A percentile compares a stretch with the other conserved stretches of the same genome.
Evolutionary conservation across 2,888 invertebrate genomes (phyloP).

Genomic region (Hesperia comma): DNA sequence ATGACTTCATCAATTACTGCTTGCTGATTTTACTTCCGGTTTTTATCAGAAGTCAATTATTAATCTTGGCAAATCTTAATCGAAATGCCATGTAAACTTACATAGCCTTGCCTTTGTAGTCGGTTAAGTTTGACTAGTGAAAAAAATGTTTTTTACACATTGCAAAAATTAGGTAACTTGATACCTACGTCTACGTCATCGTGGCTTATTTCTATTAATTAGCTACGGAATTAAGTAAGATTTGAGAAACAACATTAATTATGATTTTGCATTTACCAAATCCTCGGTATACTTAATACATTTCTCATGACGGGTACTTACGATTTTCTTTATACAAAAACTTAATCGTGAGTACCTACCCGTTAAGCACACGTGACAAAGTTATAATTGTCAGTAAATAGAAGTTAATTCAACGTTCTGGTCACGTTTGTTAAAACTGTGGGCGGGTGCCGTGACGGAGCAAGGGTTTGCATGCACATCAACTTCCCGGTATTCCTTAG

Average conservation of each 20-base stretch:
- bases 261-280: too few relatives aligned
- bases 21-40: constrained; percentile 22
- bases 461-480: constrained; percentile 29
- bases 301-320: too few relatives aligned
- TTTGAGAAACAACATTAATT: too few relatives aligned
- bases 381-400: neutral
- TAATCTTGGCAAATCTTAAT: constrained; percentile 30
- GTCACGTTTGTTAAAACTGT: constrained; percentile 25
- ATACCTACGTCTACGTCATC: too few relatives aligned
- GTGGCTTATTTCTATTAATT: neutral
- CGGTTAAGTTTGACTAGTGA: neutral
- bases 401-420: constrained; percentile 6
- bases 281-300: too few relatives aligned
- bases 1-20: constrained; percentile 23
- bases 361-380: too few relatives aligned
- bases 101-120: constrained; percentile 1
- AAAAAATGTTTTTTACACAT: constrained; percentile 9
- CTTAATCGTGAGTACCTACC: too few relatives aligned
- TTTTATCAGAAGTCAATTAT: constrained; percentile 28
- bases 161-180: neutral
- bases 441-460: constrained; percentile 26
- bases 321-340: too few relatives aligned
- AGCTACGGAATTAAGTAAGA: neutral
- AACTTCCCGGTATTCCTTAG: constrained; percentile 22
- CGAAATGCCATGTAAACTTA: constrained; percentile 28